Conservation (phyloP, 1,140 invertebrate species). For the Pogonognathellus flavescens region DNA sequence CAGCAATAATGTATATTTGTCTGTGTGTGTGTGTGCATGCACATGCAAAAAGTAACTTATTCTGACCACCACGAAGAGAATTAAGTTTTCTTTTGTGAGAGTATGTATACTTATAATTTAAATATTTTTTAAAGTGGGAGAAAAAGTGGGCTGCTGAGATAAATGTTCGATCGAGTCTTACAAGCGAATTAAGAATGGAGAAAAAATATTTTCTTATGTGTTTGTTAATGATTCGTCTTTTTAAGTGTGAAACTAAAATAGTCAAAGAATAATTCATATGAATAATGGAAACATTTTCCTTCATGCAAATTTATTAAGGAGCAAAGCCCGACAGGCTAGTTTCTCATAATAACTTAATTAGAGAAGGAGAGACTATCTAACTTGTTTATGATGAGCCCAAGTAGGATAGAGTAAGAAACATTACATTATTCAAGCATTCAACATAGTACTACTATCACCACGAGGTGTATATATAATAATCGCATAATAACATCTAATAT, state of each 20-base stretch:
- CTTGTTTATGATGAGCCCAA: conserved; percentile 53
- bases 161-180: no score
- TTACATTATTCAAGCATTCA: conserved; percentile 35
- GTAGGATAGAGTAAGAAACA: conserved; percentile 35
- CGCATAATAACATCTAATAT: no score
- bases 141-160: no score
- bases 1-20: no score
- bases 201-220: no score
- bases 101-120: no score
- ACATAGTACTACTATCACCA: background rate
- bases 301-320: conserved; percentile 33
- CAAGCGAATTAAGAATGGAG: no score
- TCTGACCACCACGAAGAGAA: no score
- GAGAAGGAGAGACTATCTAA: conserved; percentile 55
- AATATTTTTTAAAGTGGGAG: no score
- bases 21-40: background rate
- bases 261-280: conserved; percentile 34
- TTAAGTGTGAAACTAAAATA: conserved; percentile 7
- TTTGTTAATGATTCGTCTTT: background rate
- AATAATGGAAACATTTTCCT: conserved; percentile 20
- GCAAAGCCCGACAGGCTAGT: conserved; percentile 43
- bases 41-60: background rate
- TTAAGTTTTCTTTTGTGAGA: no score
- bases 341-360: conserved; percentile 63
- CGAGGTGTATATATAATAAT: no score